A percentile compares a stretch with the other conserved stretches of the same genome.
phyloP scores from a whole-genome alignment of 2,888 invertebrate genomes.

The Tetragnatha montana region DNA sequence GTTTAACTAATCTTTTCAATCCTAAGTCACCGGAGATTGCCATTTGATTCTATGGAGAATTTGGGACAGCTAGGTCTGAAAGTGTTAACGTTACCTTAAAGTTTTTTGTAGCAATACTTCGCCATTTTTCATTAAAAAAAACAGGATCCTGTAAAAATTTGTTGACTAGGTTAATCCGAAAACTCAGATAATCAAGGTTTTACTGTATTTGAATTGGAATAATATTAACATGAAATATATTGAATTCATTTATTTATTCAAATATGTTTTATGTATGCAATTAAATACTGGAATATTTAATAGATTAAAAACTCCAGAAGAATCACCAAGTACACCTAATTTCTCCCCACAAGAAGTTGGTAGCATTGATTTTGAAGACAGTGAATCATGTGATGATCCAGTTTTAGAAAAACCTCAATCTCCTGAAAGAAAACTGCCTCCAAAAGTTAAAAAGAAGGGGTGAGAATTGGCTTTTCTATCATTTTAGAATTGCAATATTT shows the following conservation, averaged over 20 bases:
- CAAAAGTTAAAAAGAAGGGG: constrained; percentile 34
- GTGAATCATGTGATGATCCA: constrained; percentile 55
- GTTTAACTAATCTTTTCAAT: no score
- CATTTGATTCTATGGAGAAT: no score
- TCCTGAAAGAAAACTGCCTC: neutral
- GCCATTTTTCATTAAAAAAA: no score
- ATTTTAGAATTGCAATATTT: no score
- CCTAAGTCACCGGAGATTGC: no score
- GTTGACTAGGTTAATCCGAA: no score
- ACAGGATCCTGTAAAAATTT: no score
- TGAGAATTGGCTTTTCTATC: neutral
- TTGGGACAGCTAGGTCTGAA: no score
- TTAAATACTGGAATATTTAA: neutral
- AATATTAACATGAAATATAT: neutral
- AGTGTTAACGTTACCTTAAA: no score
- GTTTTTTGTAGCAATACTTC: no score
- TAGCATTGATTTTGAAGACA: constrained; percentile 42
- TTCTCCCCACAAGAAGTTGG: constrained; percentile 36
- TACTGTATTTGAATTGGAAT: neutral
- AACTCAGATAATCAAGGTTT: neutral
- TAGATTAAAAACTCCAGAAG: constrained; percentile 16
- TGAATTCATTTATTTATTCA: neutral
- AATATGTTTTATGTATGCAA: neutral
- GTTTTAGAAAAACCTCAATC: constrained; percentile 16
- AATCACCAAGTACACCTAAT: neutral